Base-by-base conservation (phyloP, 2,888 invertebrate genomes). In the Erebia aethiops region DNA sequence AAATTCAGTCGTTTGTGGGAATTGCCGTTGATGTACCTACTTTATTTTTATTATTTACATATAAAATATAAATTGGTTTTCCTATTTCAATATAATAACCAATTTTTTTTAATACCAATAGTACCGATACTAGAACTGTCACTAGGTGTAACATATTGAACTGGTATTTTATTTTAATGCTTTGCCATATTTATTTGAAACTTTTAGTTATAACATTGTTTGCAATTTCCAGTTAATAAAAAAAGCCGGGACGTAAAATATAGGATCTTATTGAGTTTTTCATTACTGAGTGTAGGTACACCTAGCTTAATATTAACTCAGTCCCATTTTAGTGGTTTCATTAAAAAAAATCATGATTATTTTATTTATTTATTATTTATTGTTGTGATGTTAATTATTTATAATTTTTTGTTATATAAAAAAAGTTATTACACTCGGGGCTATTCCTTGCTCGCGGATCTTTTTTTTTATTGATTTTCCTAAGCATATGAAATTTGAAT, bases 291-390 rank as follows among this genome's bases (percentile, higher is more conserved):
- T 70, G 61, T n/a, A n/a, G n/a, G n/a, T 72, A 57, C 68, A 73
- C 70, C 62, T 67, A 73, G 70, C 69, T 67, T 70, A 71, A 68
- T 64, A 62, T 68, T 65, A 73, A 71, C 68, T 72, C 75, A 76
- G 71, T 74, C 68, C 75, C 72, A 75, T 62, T 68, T 65, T 58
- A 71, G 71, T 74, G 71, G 70, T 69, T 62, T 58, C 49, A 65
- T 71, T 46, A 71, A 71, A 52, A 72, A 69, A 64, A 69, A 65
- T 52, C 46, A 57, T 41, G 54, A 65, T 57, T 43, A 64, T 54
- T 41, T 70, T 57, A 49, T 54, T n/a, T n/a, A n/a, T n/a, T n/a
- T n/a, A n/a, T n/a, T n/a, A n/a, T n/a, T n/a, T n/a, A n/a, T n/a
- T n/a, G n/a, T n/a, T n/a, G n/a, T n/a, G n/a, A n/a, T n/a, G n/a